A percentile compares a stretch with the other conserved stretches of the same genome.
Conservation (phyloP, 2,113 vertebrate genomes). For the Albula glossodonta region DNA sequence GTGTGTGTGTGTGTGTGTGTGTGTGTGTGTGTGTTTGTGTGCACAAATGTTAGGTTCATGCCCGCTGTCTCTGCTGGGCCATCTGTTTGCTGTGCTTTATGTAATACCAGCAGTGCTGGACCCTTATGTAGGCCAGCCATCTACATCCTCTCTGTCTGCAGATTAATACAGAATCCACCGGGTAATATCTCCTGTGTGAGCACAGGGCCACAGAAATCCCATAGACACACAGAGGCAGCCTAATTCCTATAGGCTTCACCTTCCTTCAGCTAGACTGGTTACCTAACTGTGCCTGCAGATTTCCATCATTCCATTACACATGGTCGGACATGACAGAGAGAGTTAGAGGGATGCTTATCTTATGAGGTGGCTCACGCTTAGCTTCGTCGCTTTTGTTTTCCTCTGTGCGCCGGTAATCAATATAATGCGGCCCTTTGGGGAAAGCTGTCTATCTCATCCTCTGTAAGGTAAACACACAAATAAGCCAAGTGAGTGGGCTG, state of each 20-base stretch:
- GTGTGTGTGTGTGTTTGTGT: too few relatives aligned
- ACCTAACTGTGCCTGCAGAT: neutral
- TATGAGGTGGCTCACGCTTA: neutral
- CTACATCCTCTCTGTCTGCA: neutral
- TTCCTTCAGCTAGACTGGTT: neutral
- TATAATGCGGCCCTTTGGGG: neutral
- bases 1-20: neutral
- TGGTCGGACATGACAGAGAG: neutral
- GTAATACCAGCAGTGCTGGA: neutral
- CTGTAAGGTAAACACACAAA: neutral
- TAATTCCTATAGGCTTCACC: neutral
- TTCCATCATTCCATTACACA: neutral
- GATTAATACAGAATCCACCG: neutral
- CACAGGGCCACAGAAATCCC: neutral
- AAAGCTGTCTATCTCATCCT: neutral
- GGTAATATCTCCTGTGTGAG: neutral
- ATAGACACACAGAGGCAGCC: neutral
- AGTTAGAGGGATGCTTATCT: neutral
- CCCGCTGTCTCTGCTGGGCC: neutral
- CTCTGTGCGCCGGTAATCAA: neutral
- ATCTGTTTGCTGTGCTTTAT: constrained; percentile 1
- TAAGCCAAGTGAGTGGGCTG: neutral
- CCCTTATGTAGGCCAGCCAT: neutral
- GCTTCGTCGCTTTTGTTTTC: neutral
- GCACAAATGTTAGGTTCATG: neutral